phyloP scores from a whole-genome alignment of 2,113 vertebrate genomes.

The Bagarius yarrelli region DNA sequence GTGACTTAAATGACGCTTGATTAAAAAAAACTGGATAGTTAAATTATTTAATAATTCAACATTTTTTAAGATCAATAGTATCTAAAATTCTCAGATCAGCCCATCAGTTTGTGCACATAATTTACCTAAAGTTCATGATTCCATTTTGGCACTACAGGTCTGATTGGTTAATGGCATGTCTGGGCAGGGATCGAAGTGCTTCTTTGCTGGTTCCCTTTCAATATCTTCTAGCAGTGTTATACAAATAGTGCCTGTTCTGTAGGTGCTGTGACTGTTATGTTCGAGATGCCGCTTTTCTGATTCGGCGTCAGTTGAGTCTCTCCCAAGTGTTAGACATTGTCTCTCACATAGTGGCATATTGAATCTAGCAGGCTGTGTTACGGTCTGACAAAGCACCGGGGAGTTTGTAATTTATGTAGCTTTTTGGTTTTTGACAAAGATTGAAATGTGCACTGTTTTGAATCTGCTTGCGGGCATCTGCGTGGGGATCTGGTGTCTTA shows the following conservation, averaged over 20 bases:
- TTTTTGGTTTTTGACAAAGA: constrained; percentile 46
- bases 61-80: neutral
- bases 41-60: no score
- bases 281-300: constrained; percentile 48
- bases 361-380: constrained; percentile 60
- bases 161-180: neutral
- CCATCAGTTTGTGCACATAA: neutral
- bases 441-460: constrained; percentile 26
- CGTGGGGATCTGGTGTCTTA: neutral
- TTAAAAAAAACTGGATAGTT: no score
- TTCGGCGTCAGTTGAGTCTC: constrained; percentile 56
- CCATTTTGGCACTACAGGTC: neutral
- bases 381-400: constrained; percentile 57
- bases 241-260: neutral
- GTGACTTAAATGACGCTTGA: no score
- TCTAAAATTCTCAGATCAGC: neutral
- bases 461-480: neutral
- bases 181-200: neutral
- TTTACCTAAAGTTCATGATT: neutral
- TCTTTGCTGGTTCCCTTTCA: neutral
- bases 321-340: constrained; percentile 60
- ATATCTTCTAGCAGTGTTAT: constrained; percentile 12
- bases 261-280: constrained; percentile 1
- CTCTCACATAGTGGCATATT: constrained; percentile 54
- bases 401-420: constrained; percentile 48